Percentiles rank a stretch among this genome's conserved stretches.
Evolutionary conservation across 1,140 invertebrate species (phyloP).

Genomic region (Matsumurasca onukii): DNA sequence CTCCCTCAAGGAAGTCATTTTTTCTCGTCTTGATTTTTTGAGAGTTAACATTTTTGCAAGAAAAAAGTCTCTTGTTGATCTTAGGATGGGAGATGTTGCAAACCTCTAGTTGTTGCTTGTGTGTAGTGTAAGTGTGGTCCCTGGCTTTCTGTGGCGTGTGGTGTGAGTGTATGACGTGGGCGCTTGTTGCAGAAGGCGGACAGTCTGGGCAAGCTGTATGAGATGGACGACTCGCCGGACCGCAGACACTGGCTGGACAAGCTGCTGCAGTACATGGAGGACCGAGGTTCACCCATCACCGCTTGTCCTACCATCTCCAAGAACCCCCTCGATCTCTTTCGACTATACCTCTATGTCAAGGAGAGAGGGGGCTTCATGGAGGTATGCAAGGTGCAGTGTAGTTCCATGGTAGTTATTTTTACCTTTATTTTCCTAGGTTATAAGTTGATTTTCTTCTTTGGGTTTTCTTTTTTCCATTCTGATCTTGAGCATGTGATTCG

Average conservation of each 20-base stretch:
- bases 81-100: no score
- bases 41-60: no score
- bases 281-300: constrained; percentile 86
- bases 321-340: constrained; percentile 96
- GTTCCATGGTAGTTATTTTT: constrained; percentile 52
- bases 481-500: constrained; percentile 41
- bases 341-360: constrained; percentile 92
- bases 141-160: no score
- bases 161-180: background rate
- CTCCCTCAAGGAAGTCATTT: no score
- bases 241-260: constrained; percentile 89
- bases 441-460: constrained; percentile 31
- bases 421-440: constrained; percentile 33
- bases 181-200: constrained; percentile 71
- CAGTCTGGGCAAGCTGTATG: constrained; percentile 90
- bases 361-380: constrained; percentile 96
- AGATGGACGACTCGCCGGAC: constrained; percentile 95
- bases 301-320: constrained; percentile 97
- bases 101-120: no score
- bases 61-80: no score
- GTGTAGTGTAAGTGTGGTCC: no score
- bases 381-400: constrained; percentile 80
- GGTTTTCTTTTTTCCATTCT: constrained; percentile 44
- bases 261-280: constrained; percentile 91
- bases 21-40: no score